A percentile compares a stretch with the other conserved stretches of the same genome.
Evolutionary conservation across 2,888 invertebrate species (phyloP).

Genomic region (Eupithecia dodoneata): DNA sequence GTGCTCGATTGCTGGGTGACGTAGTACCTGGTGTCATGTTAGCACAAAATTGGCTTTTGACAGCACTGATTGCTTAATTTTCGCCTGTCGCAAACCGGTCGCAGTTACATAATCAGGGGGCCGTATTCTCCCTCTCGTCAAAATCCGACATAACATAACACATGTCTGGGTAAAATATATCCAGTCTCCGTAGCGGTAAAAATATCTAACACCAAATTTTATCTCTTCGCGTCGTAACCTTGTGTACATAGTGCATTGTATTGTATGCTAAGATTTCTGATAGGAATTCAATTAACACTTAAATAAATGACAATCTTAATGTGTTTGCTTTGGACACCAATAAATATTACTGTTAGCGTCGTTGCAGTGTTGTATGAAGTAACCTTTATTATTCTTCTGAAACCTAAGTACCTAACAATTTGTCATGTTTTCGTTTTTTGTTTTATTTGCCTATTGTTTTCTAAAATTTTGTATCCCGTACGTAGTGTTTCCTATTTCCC

Average conservation of each 20-base stretch:
- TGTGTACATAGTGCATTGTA: neutral
- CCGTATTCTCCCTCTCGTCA: neutral
- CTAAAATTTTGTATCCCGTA: too few relatives aligned
- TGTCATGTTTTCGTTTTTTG: neutral
- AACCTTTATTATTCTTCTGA: conserved; percentile 16
- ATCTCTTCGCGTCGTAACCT: neutral
- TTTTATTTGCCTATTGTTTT: too few relatives aligned
- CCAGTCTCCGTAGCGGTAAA: neutral
- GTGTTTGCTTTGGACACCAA: conserved; percentile 43
- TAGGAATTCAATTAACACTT: conserved; percentile 47
- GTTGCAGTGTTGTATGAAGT: conserved; percentile 24
- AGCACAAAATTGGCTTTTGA: too few relatives aligned
- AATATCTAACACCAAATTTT: conserved; percentile 2
- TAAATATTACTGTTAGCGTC: conserved; percentile 38
- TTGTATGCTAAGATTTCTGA: conserved; percentile 4
- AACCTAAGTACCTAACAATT: neutral
- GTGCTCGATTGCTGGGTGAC: too few relatives aligned
- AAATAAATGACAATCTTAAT: conserved; percentile 43
- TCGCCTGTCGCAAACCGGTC: too few relatives aligned
- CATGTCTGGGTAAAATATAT: neutral
- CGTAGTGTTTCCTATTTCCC: too few relatives aligned
- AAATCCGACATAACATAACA: neutral
- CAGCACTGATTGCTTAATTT: too few relatives aligned
- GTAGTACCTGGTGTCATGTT: too few relatives aligned
- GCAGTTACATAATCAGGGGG: too few relatives aligned